These are phyloP conservation scores for Pyrrhura leucotis DNA, from an alignment of 2,797 vertebrate genomes.

Conservation along the genomic window DNA sequence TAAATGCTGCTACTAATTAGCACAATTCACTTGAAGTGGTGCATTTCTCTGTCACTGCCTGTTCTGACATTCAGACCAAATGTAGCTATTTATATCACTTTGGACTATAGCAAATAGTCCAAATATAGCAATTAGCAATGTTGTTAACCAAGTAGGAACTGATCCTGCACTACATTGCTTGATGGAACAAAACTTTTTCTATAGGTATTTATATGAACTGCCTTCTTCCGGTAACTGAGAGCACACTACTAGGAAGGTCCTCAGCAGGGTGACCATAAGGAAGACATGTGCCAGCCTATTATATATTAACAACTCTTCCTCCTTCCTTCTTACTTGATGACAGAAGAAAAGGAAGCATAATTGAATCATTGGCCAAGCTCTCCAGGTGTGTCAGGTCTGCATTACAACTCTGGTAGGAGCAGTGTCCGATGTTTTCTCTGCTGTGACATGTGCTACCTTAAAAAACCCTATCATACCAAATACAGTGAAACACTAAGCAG, in stretches of 20 bases:
- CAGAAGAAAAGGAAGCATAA: neutral
- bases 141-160: neutral
- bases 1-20: neutral
- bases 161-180: neutral
- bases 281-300: neutral
- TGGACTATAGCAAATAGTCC: neutral
- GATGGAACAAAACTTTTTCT: neutral
- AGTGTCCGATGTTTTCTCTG: neutral
- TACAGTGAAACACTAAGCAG: neutral
- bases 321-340: neutral
- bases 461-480: neutral
- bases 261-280: neutral
- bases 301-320: neutral
- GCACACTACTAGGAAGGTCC: neutral
- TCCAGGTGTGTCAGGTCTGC: neutral
- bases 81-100: neutral
- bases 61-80: conserved; percentile 3
- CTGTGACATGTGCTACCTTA: neutral
- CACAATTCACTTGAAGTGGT: neutral
- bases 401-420: neutral
- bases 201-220: neutral
- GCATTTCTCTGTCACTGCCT: neutral
- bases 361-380: neutral
- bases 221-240: neutral
- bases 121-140: neutral